phyloP scores from a whole-genome alignment of 30 jellyfish, hydroid and myxozoan genomes.

The Hydractinia symbiolongicarpus region DNA sequence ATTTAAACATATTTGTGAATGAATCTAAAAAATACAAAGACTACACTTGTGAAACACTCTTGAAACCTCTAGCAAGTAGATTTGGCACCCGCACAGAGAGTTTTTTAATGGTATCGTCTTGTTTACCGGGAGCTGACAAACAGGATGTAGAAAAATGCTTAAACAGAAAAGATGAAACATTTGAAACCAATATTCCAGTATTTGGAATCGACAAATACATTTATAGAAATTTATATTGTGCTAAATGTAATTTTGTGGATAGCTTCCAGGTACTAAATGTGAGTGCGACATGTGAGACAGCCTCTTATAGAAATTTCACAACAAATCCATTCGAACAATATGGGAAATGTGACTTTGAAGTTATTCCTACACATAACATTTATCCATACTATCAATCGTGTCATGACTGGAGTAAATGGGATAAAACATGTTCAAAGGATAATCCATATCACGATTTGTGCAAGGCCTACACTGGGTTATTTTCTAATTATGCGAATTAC shows the following conservation, averaged over 20 bases:
- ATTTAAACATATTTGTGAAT: conserved; percentile 1
- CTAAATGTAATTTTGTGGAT: conserved; percentile 9
- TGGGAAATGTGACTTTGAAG: background rate
- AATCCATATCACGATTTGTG: too few species aligned
- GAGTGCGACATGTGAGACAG: background rate
- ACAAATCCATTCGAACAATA: background rate
- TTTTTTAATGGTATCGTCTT: conserved; percentile 8
- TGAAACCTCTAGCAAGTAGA: background rate
- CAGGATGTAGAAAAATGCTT: background rate
- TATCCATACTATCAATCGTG: background rate
- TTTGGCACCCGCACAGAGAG: background rate
- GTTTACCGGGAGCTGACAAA: background rate
- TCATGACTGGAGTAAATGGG: background rate
- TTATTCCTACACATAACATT: background rate
- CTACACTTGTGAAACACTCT: background rate
- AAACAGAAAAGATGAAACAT: background rate
- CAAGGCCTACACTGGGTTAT: too few species aligned
- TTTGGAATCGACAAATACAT: conserved; percentile 11
- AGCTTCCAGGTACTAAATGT: background rate
- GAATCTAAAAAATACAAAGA: conserved; percentile 4
- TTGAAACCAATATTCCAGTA: conserved; percentile 8
- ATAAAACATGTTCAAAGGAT: too few species aligned
- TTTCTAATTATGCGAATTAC: background rate
- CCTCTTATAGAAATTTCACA: background rate
- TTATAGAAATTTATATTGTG: conserved; percentile 17